phyloP scores from a whole-genome alignment of 2,113 vertebrate genomes.

The Phaetusa simplex region DNA sequence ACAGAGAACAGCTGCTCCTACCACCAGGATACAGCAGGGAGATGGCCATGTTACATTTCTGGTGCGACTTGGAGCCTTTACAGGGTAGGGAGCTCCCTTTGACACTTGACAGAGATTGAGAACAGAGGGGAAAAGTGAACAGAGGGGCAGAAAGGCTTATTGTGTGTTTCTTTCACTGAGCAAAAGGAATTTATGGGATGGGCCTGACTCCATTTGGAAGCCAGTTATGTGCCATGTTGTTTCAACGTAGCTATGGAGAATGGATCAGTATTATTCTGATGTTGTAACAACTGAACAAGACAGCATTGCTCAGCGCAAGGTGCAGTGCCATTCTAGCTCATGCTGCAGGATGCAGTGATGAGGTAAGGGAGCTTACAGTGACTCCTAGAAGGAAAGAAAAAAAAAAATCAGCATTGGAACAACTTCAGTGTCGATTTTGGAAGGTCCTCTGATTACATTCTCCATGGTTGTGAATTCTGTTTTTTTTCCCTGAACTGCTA shows the following conservation, averaged over 20 bases:
- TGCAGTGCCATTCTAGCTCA: not conserved
- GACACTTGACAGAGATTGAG: not conserved
- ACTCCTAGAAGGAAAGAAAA: not conserved
- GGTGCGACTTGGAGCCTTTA: not conserved
- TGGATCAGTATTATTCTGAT: not conserved
- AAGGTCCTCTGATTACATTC: not conserved
- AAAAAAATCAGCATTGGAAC: not conserved
- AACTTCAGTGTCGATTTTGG: not conserved
- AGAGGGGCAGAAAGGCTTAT: not conserved
- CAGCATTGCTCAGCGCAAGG: not conserved
- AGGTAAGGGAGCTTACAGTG: not conserved
- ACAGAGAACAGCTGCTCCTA: not conserved
- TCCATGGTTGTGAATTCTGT: rapidly evolving
- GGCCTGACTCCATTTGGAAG: not conserved
- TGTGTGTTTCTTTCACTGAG: not conserved
- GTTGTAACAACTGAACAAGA: not conserved
- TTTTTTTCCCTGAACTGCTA: not conserved
- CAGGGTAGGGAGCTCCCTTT: not conserved
- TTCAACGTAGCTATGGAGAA: not conserved
- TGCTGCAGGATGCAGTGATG: not conserved
- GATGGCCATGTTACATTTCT: not conserved
- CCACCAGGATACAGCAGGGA: not conserved
- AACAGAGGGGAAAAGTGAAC: not conserved
- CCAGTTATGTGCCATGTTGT: rapidly evolving
- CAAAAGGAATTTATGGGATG: not conserved